Conservation (phyloP, 2,113 vertebrate species). For the Mohoua ochrocephala region DNA sequence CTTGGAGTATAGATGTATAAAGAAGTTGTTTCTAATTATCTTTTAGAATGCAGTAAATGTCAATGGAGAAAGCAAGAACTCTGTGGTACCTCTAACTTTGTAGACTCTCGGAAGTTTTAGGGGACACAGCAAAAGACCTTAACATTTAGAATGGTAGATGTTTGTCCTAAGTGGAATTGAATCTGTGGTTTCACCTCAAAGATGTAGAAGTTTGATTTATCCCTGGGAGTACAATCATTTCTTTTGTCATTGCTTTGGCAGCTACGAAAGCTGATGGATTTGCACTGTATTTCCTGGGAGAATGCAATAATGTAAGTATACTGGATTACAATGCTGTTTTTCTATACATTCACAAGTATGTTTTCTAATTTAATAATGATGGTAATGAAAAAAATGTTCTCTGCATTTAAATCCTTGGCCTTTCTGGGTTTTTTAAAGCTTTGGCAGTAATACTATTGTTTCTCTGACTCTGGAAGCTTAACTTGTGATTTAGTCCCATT, state of each 20-base stretch:
- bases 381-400: background rate
- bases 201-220: background rate
- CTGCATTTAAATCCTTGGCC: background rate
- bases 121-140: background rate
- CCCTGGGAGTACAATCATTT: slow-evolving; percentile 32
- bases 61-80: background rate
- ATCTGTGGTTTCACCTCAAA: background rate
- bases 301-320: slow-evolving; percentile 98
- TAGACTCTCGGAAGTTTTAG: background rate
- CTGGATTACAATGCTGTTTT: slow-evolving; percentile 1
- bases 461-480: background rate
- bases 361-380: background rate
- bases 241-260: slow-evolving; percentile 73
- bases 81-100: background rate
- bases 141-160: background rate
- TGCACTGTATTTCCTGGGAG: slow-evolving; percentile 98
- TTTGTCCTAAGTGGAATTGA: background rate
- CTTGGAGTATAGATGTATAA: background rate
- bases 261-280: slow-evolving; percentile 98
- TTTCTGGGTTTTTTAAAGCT: background rate
- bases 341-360: background rate
- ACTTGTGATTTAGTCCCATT: background rate
- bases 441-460: background rate
- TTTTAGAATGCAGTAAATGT: background rate
- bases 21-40: background rate